phyloP scores from a whole-genome alignment of 2,113 vertebrate species.

The human region GRCh38 chr5:64759001-64759500 shows the following conservation, averaged over 20 bases:
- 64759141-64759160: background rate
- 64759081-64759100: background rate
- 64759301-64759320: background rate
- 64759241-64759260: background rate
- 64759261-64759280: background rate
- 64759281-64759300: background rate
- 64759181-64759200: background rate
- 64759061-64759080: background rate
- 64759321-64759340: background rate
- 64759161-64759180: background rate
- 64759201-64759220: background rate
- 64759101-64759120: background rate
- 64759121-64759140: background rate
- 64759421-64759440: background rate
- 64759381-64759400: background rate
- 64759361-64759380: background rate
- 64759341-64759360: background rate
- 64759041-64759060: background rate
- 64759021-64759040: background rate
- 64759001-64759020: background rate
- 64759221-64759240: background rate
- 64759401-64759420: background rate
- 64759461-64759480: background rate
- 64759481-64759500: background rate
- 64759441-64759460: background rate